These are phyloP conservation scores for Drosophila burlai DNA, from an alignment of 1,140 invertebrate genomes.

Conservation along the genomic window DNA sequence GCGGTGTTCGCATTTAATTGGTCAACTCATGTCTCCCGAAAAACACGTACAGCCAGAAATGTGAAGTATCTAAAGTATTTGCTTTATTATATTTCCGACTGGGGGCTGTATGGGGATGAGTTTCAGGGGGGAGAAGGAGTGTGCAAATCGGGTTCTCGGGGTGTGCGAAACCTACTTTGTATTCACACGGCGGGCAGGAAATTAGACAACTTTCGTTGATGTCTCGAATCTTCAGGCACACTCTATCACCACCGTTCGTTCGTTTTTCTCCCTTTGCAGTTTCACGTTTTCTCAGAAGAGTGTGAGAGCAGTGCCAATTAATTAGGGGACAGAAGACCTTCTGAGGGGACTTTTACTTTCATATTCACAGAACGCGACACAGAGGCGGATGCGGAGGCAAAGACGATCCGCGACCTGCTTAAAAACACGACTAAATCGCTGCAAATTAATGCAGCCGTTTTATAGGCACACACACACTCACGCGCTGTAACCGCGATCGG, in stretches of 20 bases:
- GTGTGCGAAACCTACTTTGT: constrained; percentile 39
- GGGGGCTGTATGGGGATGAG: background rate
- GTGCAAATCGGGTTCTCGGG: constrained; percentile 3
- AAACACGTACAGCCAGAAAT: constrained; percentile 43
- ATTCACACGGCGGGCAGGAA: constrained; percentile 48
- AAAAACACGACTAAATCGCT: constrained; percentile 76
- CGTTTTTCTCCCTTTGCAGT: background rate
- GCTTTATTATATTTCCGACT: constrained; percentile 31
- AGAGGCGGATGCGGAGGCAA: constrained; percentile 14
- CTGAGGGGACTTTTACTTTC: constrained; percentile 47
- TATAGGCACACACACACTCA: constrained; percentile 65
- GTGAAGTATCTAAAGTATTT: constrained; percentile 43
- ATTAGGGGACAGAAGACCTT: constrained; percentile 24
- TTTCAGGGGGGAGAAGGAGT: background rate
- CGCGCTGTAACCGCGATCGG: constrained; percentile 15
- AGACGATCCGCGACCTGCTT: constrained; percentile 48
- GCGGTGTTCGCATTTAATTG: constrained; percentile 33
- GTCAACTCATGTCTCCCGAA: constrained; percentile 7
- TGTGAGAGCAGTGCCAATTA: constrained; percentile 30
- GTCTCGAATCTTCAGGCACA: constrained; percentile 34
- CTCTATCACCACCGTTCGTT: constrained; percentile 43
- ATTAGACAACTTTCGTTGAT: constrained; percentile 52
- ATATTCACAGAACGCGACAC: constrained; percentile 37
- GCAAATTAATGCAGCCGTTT: constrained; percentile 70
- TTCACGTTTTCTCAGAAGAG: constrained; percentile 19